A percentile compares a stretch with the other conserved stretches of the same genome.
Conservation (phyloP, 2,888 invertebrate genomes). For the Cloeon dipterum region DNA sequence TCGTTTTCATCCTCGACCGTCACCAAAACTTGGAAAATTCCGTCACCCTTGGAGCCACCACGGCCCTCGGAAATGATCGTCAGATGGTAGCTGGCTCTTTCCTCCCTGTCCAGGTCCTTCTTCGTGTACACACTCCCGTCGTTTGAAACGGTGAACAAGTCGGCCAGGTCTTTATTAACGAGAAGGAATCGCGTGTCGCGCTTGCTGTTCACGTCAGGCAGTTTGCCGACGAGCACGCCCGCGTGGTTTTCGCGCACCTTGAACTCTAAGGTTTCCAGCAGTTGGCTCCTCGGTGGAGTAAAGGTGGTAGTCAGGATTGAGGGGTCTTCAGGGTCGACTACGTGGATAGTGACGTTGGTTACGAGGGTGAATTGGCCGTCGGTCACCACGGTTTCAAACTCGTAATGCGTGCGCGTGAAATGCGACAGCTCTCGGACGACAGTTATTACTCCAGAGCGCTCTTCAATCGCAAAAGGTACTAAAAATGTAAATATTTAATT, state of each 20-base stretch:
- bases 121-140: constrained; percentile 63
- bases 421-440: constrained; percentile 52
- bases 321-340: constrained; percentile 49
- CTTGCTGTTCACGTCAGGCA: constrained; percentile 13
- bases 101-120: constrained; percentile 53
- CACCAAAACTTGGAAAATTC: constrained; percentile 51
- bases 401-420: constrained; percentile 41
- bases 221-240: constrained; percentile 47
- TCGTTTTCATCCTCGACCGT: constrained; percentile 72
- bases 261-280: constrained; percentile 27
- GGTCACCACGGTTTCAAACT: constrained; percentile 63
- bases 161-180: constrained; percentile 31
- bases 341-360: constrained; percentile 65
- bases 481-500: constrained; percentile 14
- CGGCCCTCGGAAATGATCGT: constrained; percentile 58
- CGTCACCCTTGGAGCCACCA: constrained; percentile 39
- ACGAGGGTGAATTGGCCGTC: constrained; percentile 35
- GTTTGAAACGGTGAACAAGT: constrained; percentile 10
- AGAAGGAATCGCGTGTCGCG: constrained; percentile 31
- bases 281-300: not conserved
- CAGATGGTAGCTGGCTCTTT: constrained; percentile 42
- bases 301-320: no score
- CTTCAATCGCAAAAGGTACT: constrained; percentile 85
- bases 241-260: constrained; percentile 52
- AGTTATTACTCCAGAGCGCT: constrained; percentile 66